Percentiles rank a stretch among this genome's conserved stretches.
Evolutionary conservation across 2,113 vertebrate genomes (phyloP).

Genomic region (Carassius carassius): DNA sequence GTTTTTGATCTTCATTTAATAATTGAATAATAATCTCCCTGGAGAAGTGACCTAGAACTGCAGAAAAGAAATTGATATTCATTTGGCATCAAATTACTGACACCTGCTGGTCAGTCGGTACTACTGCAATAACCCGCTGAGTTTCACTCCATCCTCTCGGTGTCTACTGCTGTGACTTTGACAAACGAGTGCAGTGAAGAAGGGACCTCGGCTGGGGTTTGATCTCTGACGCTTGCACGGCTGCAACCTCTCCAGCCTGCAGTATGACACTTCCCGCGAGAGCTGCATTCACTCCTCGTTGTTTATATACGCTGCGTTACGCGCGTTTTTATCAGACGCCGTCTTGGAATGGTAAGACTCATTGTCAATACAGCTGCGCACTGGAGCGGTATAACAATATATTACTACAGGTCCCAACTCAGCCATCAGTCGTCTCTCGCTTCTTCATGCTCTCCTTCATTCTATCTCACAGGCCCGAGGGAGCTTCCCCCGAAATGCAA

Average conservation of each 20-base stretch:
- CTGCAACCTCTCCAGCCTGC: neutral
- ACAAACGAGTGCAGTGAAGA: conserved; percentile 70
- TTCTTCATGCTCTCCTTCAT: conserved; percentile 9
- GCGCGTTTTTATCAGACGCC: conserved; percentile 27
- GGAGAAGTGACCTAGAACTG: conserved; percentile 80
- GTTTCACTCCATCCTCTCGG: conserved; percentile 66
- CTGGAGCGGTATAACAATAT: conserved; percentile 22
- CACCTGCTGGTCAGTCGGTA: conserved; percentile 67
- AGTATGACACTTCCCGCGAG: neutral
- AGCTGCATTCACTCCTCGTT: neutral
- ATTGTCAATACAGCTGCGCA: conserved; percentile 27
- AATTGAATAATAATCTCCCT: conserved; percentile 84
- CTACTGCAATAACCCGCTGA: conserved; percentile 56
- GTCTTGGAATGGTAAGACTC: conserved; percentile 4
- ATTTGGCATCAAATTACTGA: conserved; percentile 65
- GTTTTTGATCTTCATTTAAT: conserved; percentile 82
- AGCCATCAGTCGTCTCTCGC: neutral
- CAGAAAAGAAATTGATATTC: conserved; percentile 56
- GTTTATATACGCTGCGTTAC: conserved; percentile 12
- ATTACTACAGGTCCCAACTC: conserved; percentile 33
- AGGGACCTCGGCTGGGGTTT: conserved; percentile 31
- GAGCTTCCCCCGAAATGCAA: conserved; percentile 27
- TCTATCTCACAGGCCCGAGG: conserved; percentile 26
- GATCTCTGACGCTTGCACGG: conserved; percentile 24
- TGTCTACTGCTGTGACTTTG: conserved; percentile 69